Evolutionary conservation across 2,888 invertebrate genomes (phyloP).

Genomic region (Eupithecia dodoneata): DNA sequence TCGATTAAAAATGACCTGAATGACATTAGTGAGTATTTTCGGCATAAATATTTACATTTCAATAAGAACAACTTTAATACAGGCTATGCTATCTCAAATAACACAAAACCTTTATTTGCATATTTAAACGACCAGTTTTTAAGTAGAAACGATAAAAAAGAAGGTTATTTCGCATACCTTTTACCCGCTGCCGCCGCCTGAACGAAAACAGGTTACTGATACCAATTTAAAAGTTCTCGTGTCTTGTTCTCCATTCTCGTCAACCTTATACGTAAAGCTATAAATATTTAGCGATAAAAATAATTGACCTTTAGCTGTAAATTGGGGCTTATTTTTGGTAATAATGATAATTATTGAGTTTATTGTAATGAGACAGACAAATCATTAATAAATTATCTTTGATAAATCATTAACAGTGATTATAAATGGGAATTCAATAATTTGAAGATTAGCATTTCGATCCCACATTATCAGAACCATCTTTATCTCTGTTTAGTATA

Average conservation of each 20-base stretch:
- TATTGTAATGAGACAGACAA: neutral
- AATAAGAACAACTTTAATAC: conserved; percentile 39
- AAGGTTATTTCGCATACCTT: conserved; percentile 66
- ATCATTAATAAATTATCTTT: neutral
- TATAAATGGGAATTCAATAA: neutral
- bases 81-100: conserved; percentile 37
- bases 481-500: too few relatives aligned
- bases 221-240: conserved; percentile 60
- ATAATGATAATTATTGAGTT: conserved; percentile 14
- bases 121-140: conserved; percentile 42
- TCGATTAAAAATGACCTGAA: conserved; percentile 29
- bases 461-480: neutral
- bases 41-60: conserved; percentile 35
- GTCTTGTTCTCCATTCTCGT: conserved; percentile 54
- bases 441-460: neutral
- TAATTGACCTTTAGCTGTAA: conserved; percentile 68
- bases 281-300: conserved; percentile 69
- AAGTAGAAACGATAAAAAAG: conserved; percentile 54
- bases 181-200: conserved; percentile 50
- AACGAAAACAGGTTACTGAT: conserved; percentile 62
- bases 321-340: conserved; percentile 58
- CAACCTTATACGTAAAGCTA: conserved; percentile 49
- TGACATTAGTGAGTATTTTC: conserved; percentile 37
- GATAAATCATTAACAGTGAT: neutral
- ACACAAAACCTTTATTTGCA: conserved; percentile 39